Evolutionary conservation across 2,113 vertebrate species (phyloP).

Genomic region (Ptilorrhoa leucosticta): DNA sequence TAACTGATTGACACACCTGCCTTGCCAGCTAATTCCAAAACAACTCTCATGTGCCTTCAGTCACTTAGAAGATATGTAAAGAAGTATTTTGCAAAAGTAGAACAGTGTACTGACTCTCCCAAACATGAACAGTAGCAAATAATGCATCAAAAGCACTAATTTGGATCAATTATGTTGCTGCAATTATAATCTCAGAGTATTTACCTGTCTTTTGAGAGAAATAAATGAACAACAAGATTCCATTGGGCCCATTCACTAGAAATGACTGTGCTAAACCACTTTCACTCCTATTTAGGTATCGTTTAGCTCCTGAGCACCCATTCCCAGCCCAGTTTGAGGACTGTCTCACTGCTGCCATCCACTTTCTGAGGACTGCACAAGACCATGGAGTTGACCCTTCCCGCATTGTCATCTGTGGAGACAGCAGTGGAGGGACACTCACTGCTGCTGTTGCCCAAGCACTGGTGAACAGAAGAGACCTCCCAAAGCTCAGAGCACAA

Average conservation of each 20-base stretch:
- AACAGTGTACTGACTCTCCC: background rate
- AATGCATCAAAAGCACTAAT: background rate
- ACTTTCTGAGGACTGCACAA: slow-evolving; percentile 76
- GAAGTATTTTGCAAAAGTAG: background rate
- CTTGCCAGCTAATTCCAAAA: background rate
- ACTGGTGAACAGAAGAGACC: slow-evolving; percentile 62
- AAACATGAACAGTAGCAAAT: background rate
- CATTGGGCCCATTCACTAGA: accelerated
- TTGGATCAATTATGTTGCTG: background rate
- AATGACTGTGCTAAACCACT: background rate
- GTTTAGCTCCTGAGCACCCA: slow-evolving; percentile 75
- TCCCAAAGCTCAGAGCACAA: slow-evolving; percentile 77
- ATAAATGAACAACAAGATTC: background rate
- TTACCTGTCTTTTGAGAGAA: background rate
- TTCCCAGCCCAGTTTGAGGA: slow-evolving; percentile 69
- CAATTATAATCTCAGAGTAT: background rate
- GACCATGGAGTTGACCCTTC: slow-evolving; percentile 72
- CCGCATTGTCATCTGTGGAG: slow-evolving; percentile 73
- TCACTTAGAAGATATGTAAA: background rate
- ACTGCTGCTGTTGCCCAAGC: slow-evolving; percentile 70
- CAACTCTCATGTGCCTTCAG: background rate
- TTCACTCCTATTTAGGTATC: slow-evolving; percentile 59
- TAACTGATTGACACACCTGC: background rate
- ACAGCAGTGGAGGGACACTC: slow-evolving; percentile 74
- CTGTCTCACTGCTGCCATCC: slow-evolving; percentile 70